Base-by-base conservation (phyloP, 2,797 vertebrate species). In the Catamblyrhynchus diadema region DNA sequence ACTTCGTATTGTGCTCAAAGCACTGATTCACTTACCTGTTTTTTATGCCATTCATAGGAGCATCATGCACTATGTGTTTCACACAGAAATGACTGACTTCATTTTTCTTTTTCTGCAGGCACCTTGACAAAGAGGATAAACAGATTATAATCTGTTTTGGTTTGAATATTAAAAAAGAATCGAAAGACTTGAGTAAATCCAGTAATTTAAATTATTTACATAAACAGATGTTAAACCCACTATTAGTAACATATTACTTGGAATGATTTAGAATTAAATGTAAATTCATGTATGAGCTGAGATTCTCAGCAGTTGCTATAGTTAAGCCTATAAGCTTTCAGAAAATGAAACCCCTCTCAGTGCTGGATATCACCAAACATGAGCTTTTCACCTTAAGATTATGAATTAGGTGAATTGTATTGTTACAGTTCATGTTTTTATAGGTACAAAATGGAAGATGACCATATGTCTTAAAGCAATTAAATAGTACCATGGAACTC, bases 71-170 rank as follows among this genome's bases (percentile, higher is more conserved):
- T 37, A 10, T 79, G 28, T 85, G 12, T 81, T 90, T 94, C 62
- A 75, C 37, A 41, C 2, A 39, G 37, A 82, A 89, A 56, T 86
- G 25, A 74, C 57, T 81, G 78, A 57, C 41, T 88, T 64, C 44
- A 54, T 84, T 94, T 74, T 86, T 94, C 56, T 93, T 93, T 64
- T 86, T 87, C 94, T 93, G 47, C 79, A 93, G 94, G 54, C 8
- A 0, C 72, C 62, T 92, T 81, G 77, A 66, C 84, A 94, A 95
- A 94, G 75, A 83, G 85, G 75, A 91, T 95, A 96, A 96, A 79
- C 50, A 87, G 78, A 81, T 89, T 86, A 45, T 79, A 93, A 78
- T 78, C 65, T 9, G 0, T 81, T 93, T 92, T 78, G 33, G 12
- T 85, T 81, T 93, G 42, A 85, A 62, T 93, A 86, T 86, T 95